Evolutionary conservation across 2,888 invertebrate species (phyloP), one percentile per base, ranked within the genome.

Genomic region (Noctuana brunneofusca): DNA sequence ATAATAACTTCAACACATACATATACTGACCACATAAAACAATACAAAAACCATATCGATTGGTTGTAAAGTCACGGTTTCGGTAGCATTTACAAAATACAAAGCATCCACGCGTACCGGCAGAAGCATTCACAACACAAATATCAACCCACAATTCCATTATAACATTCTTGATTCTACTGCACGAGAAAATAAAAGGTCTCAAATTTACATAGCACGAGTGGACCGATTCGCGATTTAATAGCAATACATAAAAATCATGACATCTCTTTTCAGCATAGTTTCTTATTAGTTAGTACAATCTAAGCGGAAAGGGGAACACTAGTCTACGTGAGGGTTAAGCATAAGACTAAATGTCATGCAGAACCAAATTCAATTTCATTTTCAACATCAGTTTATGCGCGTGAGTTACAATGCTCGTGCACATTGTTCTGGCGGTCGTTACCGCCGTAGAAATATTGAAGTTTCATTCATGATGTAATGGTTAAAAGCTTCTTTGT

Each of bases 201-300:
- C 78, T 78, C 71, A 75, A 78, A 86, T 85, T 85, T 85, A 84
- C 86, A 86, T 84, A 83, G 77, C 83, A 79, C 80, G 77, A 82
- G 75, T 77, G 79, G 71, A 79, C 73, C 73, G 71, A 79, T 76
- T 71, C 73, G 72, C 71, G 70, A 71, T 67, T 71, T 71, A 70
- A 70, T 72, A 69, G 75, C 73, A 76, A 76, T 78, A 71, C 64
- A 66, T 72, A 69, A 74, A 73, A 75, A 72, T 79, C 75, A 68
- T 73, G 74, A 72, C 75, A 69, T 86, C 81, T 75, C 81, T 80
- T 80, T 86, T 77, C 73, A 76, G 69, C 78, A 56, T 68, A 69
- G 69, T 69, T 70, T 69, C 65, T 65, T 66, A 68, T 65, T 58
- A 63, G 64, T 62, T n/a, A 65, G 66, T 66, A 59, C 59, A 65